Conservation (phyloP, 2,888 invertebrate genomes). For the Ametastegia equiseti region DNA sequence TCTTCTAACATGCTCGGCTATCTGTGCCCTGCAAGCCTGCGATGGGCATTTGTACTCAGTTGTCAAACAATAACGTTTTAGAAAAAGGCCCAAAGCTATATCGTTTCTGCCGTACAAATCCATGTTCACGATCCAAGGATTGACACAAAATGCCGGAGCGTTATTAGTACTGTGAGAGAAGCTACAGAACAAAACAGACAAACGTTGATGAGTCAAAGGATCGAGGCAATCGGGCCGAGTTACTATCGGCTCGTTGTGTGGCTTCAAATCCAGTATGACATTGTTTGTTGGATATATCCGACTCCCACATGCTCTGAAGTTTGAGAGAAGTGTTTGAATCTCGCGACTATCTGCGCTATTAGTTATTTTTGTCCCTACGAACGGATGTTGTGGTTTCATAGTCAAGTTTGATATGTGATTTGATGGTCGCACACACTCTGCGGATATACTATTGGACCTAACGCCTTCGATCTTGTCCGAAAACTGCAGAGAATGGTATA, state of each 20-base stretch:
- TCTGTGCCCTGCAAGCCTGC: slow-evolving; percentile 75
- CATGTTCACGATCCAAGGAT: slow-evolving; percentile 95
- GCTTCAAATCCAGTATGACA: slow-evolving; percentile 53
- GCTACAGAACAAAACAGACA: slow-evolving; percentile 94
- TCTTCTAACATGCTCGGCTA: slow-evolving; percentile 70
- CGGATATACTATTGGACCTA: slow-evolving; percentile 56
- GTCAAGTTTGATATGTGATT: slow-evolving; percentile 59
- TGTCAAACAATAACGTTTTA: slow-evolving; percentile 95
- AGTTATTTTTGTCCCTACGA: slow-evolving; percentile 85
- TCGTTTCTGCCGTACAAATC: slow-evolving; percentile 97
- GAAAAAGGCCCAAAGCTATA: slow-evolving; percentile 95
- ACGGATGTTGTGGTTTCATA: slow-evolving; percentile 84
- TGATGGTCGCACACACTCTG: slow-evolving; percentile 54
- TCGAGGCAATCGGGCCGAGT: slow-evolving; percentile 83
- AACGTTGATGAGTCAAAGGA: slow-evolving; percentile 89
- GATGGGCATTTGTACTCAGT: slow-evolving; percentile 88
- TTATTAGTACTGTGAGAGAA: slow-evolving; percentile 87
- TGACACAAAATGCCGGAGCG: slow-evolving; percentile 92
- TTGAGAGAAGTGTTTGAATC: slow-evolving; percentile 86
- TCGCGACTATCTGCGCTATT: slow-evolving; percentile 81
- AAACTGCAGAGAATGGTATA: slow-evolving; percentile 85
- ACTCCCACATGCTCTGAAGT: slow-evolving; percentile 92
- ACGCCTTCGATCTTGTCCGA: slow-evolving; percentile 71
- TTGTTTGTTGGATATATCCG: slow-evolving; percentile 74
- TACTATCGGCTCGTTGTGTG: not conserved